Base-by-base conservation (phyloP, 2,113 vertebrate genomes). In the Anser cygnoides region DNA sequence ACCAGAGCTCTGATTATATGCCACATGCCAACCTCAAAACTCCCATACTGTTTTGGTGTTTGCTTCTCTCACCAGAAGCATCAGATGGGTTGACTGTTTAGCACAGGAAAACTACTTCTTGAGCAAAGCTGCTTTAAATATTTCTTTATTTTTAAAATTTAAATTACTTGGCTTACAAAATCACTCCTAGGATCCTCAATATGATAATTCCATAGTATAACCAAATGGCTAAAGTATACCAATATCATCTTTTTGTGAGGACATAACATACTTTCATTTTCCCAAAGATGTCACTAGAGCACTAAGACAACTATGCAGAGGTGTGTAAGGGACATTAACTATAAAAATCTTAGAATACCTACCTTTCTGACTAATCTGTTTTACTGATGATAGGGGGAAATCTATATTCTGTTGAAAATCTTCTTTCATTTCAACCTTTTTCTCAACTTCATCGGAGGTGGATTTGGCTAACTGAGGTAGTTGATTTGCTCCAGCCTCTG, bases 301-400 rank as follows among this genome's bases (percentile, higher is more conserved):
- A 72, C 13, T 57, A 80, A 77, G 50, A 15, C 46, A 65, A 10
- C 18, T 68, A 21, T 14, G 4, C 41, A 57, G 68, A 76, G 9
- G 5, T 29, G 2, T 59, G 3, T 70, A 68, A 88, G 20, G 35
- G 29, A 46, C 72, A 82, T 33, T 61, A 62, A 81, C 10, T 71
- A 35, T 25, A 18, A 13, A 70, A 84, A 5, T 71, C 67, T 76
- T 63, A 11, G 33, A 89, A 50, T 11, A 95, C 96, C 15, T 97
- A 98, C 98, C 98, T 98, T 96, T 96, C 61, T 96, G 92, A 71
- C 71, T 77, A 41, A 90, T 95, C 39, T 95, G 83, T 67, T 93
- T 97, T 81, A 88, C 44, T 65, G 96, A 63, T 6, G 94, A 95
- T 21, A 66, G 20, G 19, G 54, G 13, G 6, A 75, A 63, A 66